A percentile compares a stretch with the other conserved stretches of the same genome.
Conservation (phyloP, 2,888 invertebrate species). For the Chorisops tibialis region DNA sequence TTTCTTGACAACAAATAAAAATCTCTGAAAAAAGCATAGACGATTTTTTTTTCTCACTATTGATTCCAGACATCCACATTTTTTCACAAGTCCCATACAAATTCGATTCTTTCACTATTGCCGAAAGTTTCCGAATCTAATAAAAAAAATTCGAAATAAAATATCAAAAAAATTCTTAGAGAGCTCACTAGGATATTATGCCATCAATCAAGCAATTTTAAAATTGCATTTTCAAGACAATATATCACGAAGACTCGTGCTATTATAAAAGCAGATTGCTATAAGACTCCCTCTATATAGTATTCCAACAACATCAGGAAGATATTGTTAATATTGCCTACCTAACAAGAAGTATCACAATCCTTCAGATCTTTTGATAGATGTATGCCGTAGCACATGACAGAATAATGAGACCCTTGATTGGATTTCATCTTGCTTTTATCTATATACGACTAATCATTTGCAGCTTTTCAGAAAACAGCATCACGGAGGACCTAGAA, state of each 20-base stretch:
- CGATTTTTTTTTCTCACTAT: too few relatives aligned
- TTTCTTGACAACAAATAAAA: too few relatives aligned
- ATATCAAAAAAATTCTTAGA: too few relatives aligned
- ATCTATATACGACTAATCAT: conserved; percentile 15
- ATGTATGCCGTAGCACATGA: conserved; percentile 38
- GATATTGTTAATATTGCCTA: neutral
- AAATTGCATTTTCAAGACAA: conserved; percentile 32
- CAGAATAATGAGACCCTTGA: conserved; percentile 39
- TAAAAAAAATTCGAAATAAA: too few relatives aligned
- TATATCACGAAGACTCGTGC: conserved; percentile 29
- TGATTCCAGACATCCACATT: too few relatives aligned
- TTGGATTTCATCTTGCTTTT: conserved; percentile 35
- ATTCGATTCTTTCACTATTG: neutral
- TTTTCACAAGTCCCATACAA: too few relatives aligned
- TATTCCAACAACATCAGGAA: neutral
- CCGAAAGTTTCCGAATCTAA: neutral
- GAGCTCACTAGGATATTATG: conserved; percentile 12
- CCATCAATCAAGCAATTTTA: conserved; percentile 26
- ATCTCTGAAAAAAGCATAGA: too few relatives aligned
- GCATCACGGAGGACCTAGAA: too few relatives aligned
- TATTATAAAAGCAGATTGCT: conserved; percentile 26
- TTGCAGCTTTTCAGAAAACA: too few relatives aligned
- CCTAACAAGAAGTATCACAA: conserved; percentile 11
- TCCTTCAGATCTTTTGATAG: conserved; percentile 35
- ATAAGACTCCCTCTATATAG: neutral